These are phyloP conservation scores for Cheirogaleus major DNA, from an alignment of 2,797 vertebrate genomes.

Conservation along the genomic window DNA sequence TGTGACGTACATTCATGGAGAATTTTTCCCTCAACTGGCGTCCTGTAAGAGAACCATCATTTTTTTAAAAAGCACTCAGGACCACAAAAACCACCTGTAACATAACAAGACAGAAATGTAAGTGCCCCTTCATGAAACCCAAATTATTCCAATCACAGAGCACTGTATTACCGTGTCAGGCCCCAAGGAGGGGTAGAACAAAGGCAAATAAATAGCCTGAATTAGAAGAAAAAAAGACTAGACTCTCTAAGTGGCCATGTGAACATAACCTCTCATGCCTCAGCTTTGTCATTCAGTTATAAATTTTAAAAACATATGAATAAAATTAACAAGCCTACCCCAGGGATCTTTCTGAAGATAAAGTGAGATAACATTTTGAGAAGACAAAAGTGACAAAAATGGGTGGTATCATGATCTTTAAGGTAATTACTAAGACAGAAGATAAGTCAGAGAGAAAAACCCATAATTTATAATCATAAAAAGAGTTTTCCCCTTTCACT, in stretches of 20 bases:
- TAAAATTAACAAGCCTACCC: not conserved
- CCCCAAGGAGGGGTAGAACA: not conserved
- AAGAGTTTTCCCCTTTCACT: not conserved
- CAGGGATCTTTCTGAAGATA: not conserved
- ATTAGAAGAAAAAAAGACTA: not conserved
- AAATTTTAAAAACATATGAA: not conserved
- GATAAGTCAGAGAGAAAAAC: not conserved
- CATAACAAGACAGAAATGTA: not conserved
- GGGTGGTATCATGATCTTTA: not conserved
- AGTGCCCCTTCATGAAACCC: not conserved
- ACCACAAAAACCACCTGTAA: not conserved
- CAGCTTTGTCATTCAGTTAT: not conserved
- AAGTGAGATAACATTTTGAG: not conserved
- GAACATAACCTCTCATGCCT: not conserved
- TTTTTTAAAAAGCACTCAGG: slow-evolving; percentile 14
- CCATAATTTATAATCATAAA: not conserved
- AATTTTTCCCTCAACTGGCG: slow-evolving; percentile 93
- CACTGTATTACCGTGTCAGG: not conserved
- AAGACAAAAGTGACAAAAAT: not conserved
- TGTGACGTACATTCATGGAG: slow-evolving; percentile 99
- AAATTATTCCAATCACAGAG: not conserved
- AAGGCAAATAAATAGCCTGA: not conserved
- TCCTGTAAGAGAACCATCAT: slow-evolving; percentile 87
- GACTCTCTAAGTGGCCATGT: not conserved
- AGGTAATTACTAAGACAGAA: not conserved